Base-by-base conservation (phyloP, 1,140 invertebrate genomes). In the Galleria mellonella region DNA sequence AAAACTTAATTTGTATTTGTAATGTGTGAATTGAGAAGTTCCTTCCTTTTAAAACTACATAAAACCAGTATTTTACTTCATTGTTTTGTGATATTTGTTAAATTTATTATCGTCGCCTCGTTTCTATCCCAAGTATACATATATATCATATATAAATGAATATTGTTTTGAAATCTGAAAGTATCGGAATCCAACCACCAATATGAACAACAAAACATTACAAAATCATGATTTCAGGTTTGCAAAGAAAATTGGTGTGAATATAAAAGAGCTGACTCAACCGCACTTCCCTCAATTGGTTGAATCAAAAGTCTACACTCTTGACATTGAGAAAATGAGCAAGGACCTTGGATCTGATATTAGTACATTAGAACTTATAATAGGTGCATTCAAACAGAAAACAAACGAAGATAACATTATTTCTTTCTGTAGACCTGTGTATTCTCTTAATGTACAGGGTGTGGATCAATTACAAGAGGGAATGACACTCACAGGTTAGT, bases 311-410 rank as follows among this genome's bases (percentile, higher is more conserved):
- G 50, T 60, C 0, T 13, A 35, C 0, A 45, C 40, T n/a, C 59
- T 81, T 17, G 55, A 79, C 30, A 42, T 72, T 7, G 28, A 42
- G 13, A 40, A 14, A 4, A 57, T 71, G 9, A 75, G 73, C 35
- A 53, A 66, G 48, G 72, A 81, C 15, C 43, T 87, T 7, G 46
- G 68, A 1, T 77, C 72, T 1, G 73, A 83, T 14, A 35, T 60
- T 0, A 67, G 70, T 38, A 85, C 79, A 9, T 35, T 86, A 9
- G 81, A 87, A 11, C 52, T 87, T 0, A 86, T 87, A 31, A 66
- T 87, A 32, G 85, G 67, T 15, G 84, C 84, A 0, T 79, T 87
- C 32, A 83, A 73, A 43, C 81, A 84, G 49, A 76, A 79, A 45
- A 54, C 69, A 0, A 63, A 77, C 46, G 83, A 86, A 56, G 86